These are phyloP conservation scores for Sipha maydis DNA, from an alignment of 2,888 invertebrate genomes.

Conservation along the genomic window DNA sequence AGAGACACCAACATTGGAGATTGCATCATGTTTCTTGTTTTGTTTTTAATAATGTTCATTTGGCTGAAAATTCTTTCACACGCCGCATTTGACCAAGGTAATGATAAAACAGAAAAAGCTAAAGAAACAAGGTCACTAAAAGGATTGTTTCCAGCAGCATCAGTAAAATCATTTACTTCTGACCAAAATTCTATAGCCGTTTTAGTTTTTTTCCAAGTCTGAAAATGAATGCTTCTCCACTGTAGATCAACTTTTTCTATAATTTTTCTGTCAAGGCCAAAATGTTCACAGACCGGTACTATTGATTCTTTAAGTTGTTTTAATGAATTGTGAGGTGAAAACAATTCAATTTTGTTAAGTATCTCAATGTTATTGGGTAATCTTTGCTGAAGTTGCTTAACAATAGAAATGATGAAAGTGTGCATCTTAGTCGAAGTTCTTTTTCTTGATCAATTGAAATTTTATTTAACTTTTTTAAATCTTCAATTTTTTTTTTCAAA, in stretches of 20 bases:
- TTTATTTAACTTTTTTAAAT: too few relatives aligned
- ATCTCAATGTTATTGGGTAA: neutral
- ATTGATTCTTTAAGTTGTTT: too few relatives aligned
- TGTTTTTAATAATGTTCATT: conserved; percentile 22
- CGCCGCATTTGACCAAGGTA: conserved; percentile 64
- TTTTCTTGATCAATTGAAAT: neutral
- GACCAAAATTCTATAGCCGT: conserved; percentile 8
- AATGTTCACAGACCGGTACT: too few relatives aligned
- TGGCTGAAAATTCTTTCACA: conserved; percentile 16
- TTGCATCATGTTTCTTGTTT: conserved; percentile 13
- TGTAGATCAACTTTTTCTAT: too few relatives aligned
- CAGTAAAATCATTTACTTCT: neutral
- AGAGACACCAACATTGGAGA: neutral
- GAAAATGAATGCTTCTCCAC: too few relatives aligned
- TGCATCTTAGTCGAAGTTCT: neutral
- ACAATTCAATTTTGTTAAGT: neutral
- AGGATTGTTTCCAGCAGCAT: conserved; percentile 42
- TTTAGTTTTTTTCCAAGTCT: too few relatives aligned
- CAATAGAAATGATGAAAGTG: neutral
- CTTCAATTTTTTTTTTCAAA: neutral
- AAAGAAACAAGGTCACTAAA: conserved; percentile 63
- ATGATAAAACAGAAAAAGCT: conserved; percentile 63
- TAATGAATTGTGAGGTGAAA: neutral
- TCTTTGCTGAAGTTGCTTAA: conserved; percentile 4
- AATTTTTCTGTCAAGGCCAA: too few relatives aligned